Percentiles rank a stretch among this genome's conserved stretches.
These are phyloP conservation scores for Calephelis perditalis DNA, from an alignment of 2,888 invertebrate genomes.

Conservation along the genomic window DNA sequence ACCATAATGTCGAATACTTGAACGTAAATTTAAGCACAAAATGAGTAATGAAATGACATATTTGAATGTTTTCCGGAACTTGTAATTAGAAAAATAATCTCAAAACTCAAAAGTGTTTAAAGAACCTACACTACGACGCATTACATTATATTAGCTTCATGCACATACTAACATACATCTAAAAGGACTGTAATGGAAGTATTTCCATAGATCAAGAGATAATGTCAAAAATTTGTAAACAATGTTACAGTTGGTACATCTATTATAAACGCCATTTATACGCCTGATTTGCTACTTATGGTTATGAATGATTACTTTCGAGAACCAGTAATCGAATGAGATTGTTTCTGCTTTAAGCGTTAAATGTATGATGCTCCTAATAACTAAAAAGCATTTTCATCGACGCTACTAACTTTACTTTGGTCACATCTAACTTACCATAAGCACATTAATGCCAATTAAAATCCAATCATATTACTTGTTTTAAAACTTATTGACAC, in stretches of 20 bases:
- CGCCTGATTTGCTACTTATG: constrained; percentile 27
- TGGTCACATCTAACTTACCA: constrained; percentile 71
- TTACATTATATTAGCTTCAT: constrained; percentile 27
- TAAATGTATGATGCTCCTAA: constrained; percentile 67
- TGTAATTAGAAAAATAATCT: constrained; percentile 15
- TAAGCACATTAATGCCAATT: constrained; percentile 60
- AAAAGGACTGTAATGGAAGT: constrained; percentile 20
- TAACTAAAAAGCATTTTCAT: constrained; percentile 63
- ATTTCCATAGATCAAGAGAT: constrained; percentile 8
- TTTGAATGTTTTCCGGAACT: background rate
- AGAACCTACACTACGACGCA: constrained; percentile 21
- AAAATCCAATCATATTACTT: constrained; percentile 54
- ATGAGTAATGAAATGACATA: background rate
- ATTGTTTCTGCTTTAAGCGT: constrained; percentile 48
- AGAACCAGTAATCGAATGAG: constrained; percentile 52
- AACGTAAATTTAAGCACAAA: background rate
- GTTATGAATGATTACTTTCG: constrained; percentile 52
- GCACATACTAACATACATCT: constrained; percentile 32
- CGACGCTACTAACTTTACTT: constrained; percentile 58
- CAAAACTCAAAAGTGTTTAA: constrained; percentile 17
- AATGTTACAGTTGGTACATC: constrained; percentile 24
- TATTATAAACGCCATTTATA: constrained; percentile 28
- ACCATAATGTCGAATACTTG: too few relatives aligned
- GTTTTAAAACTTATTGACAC: constrained; percentile 41
- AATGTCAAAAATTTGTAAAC: constrained; percentile 15